phyloP scores from a whole-genome alignment of 1,140 invertebrate genomes.

The Venturia canescens region DNA sequence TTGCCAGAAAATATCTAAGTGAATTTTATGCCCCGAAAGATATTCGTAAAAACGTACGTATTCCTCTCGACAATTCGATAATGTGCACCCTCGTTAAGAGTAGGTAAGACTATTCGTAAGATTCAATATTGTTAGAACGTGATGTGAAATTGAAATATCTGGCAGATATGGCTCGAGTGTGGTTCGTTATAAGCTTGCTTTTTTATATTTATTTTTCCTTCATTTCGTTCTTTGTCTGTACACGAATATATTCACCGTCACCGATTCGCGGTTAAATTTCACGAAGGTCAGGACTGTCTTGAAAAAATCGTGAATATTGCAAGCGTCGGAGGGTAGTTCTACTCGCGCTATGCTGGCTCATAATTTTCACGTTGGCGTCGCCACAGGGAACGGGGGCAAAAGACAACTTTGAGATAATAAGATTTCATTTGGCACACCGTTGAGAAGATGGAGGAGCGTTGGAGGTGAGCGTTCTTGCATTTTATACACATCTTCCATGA shows the following conservation, averaged over 20 bases:
- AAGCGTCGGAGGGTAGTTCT: background rate
- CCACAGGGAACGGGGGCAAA: background rate
- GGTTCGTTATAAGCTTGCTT: conserved; percentile 65
- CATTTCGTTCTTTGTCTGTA: background rate
- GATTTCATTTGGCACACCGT: conserved; percentile 38
- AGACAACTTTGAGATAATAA: conserved; percentile 33
- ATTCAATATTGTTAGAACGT: conserved; percentile 71
- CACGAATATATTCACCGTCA: background rate
- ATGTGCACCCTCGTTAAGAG: conserved; percentile 39
- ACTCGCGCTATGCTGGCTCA: background rate
- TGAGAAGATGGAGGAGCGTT: background rate
- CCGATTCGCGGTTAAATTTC: conserved; percentile 10
- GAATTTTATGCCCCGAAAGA: background rate
- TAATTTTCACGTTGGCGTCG: conserved; percentile 29
- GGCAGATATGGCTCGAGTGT: conserved; percentile 43
- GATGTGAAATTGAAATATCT: conserved; percentile 65
- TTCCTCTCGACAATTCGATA: conserved; percentile 56
- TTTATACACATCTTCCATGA: background rate
- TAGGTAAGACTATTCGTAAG: conserved; percentile 60
- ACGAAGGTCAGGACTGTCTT: background rate
- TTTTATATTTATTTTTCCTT: conserved; percentile 42
- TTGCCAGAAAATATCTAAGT: background rate
- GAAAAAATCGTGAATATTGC: background rate
- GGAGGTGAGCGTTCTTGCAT: conserved; percentile 12
- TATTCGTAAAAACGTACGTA: conserved; percentile 43